Evolutionary conservation across 2,797 vertebrate species (phyloP), one percentile per base, ranked within the genome.

Genomic region (Pseudochirops corinnae): DNA sequence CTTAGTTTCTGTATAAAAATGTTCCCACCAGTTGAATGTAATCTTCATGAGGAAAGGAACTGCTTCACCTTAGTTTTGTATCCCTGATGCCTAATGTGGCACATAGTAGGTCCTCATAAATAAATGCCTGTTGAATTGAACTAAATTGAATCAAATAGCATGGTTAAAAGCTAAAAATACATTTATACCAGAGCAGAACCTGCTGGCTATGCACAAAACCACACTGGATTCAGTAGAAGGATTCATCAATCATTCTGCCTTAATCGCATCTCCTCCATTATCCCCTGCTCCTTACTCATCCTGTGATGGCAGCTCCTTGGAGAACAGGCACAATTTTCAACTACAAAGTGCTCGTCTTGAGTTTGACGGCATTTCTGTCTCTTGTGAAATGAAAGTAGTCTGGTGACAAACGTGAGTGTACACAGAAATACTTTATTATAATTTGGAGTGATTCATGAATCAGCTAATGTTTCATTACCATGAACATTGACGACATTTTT

Each of bases 361-460:
- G 58, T 92, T 46, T 96, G 93, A 94, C 58, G 92, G 95, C 14
- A 74, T 90, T 97, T 94, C 67, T 39, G 67, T 92, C 29, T 94
- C 58, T 96, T 58, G 62, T 90, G 90, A 96, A 74, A 95, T 82
- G 14, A 91, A 96, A 91, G 74, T 39, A n/a, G 67, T 74, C 67
- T 10, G n/a, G n/a, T 74, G 24, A 67, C 33, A 94, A 91, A n/a
- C 21, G 12, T 33, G 67, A 56, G 3, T n/a, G 60, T 56, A 29
- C 50, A 91, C 11, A 55, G 53, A 50, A 50, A 92, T 93, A 92
- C 1, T 11, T 94, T 56, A 55, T 95, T 92, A 52, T 91, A 90
- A 74, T 74, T 39, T 55, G 18, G 1, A 87, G 52, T 92, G 24
- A n/a, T 96, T 94, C 90, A 57, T 91, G 39, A 91, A 24, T 74